Conservation (phyloP, 1,140 invertebrate genomes). For the Brachionus asplanchnoidis region DNA sequence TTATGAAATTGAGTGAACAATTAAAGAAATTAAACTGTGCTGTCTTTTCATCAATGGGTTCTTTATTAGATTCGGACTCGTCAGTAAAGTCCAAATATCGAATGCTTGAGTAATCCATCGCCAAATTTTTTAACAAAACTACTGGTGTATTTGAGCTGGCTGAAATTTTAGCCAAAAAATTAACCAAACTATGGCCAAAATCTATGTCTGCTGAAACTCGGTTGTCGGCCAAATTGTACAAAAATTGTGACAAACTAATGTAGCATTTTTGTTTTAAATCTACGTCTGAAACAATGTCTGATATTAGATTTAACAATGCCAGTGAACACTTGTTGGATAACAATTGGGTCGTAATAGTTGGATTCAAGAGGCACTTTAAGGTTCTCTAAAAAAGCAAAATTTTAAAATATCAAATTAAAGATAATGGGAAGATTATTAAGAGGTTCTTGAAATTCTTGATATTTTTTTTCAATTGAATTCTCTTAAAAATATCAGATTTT, state of each 20-base stretch:
- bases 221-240: constrained; percentile 18
- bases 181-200: neutral
- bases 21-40: neutral
- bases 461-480: too few relatives aligned
- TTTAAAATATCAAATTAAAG: neutral
- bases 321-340: neutral
- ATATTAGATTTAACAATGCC: neutral
- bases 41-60: neutral
- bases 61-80: neutral
- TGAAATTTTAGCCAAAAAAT: neutral
- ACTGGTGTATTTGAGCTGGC: neutral
- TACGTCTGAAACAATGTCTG: neutral
- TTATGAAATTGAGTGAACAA: neutral
- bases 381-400: neutral
- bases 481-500: too few relatives aligned
- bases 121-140: neutral
- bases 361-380: neutral
- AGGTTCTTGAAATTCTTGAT: too few relatives aligned
- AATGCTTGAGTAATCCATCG: neutral
- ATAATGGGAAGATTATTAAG: too few relatives aligned
- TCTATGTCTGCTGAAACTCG: neutral
- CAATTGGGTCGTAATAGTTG: neutral
- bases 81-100: neutral
- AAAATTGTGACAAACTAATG: neutral
- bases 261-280: neutral